Evolutionary conservation across 2,888 invertebrate species (phyloP), one percentile per base, ranked within the genome.

Genomic region (Acrocera orbiculus): DNA sequence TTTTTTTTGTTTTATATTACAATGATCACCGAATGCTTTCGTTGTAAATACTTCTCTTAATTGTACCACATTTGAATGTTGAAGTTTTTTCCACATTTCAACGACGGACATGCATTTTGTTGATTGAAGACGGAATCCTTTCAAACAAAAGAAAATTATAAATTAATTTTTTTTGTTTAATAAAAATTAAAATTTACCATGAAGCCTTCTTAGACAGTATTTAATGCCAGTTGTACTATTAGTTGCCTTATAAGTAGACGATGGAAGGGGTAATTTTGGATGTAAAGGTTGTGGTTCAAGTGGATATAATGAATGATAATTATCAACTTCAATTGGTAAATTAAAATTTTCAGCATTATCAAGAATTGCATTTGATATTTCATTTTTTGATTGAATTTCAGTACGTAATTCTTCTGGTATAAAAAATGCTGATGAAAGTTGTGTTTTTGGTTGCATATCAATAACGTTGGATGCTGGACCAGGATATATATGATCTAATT

Each of bases 21-120:
- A 93, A 63, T 82, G 78, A 65, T 96, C 96, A 47, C 87, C 87
- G 62, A 96, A 98, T 29, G 83, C 82, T 64, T 90, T 87, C 25
- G 95, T 93, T 23, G 86, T 81, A 63, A 95, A 92, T 46, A 86
- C 81, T 57, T 95, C 92, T 51, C 83, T 73, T 37, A 96, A 65
- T 48, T 82, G 81, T 39, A 95, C 86, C 46, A 96, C 73, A 66
- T 95, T 95, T 48, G 93, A 85, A 63, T 96, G 95, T 52, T 79
- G 77, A 36, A 96, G 66, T 61, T 87, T 82, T 58, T 89, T 90
- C 96, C 96, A 96, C 66, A 79, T 71, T 47, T 95, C 93, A 26
- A 93, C 79, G 46, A 79, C 63, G 17, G 76, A 65, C 65, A 89
- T 78, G 54, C 79, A 81, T 52, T 90, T 89, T 26, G 81, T 76